Evolutionary conservation across 2,888 invertebrate genomes (phyloP), one percentile per base, ranked within the genome.

Genomic region (Metacarcinus magister): DNA sequence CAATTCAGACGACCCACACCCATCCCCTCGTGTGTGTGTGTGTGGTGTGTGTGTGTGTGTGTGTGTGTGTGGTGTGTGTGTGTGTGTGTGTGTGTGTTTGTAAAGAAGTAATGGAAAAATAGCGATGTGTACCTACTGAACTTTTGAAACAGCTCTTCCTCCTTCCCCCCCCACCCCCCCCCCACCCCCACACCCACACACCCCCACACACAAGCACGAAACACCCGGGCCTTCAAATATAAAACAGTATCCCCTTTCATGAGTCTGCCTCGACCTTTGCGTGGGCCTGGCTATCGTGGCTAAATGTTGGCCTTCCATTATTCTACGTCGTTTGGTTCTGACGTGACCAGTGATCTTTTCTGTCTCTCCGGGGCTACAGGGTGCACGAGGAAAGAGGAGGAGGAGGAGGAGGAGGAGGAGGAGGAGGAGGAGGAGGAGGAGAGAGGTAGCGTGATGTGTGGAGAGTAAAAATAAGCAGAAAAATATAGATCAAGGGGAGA

Each of bases 1-100:
- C 67, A 93, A 93, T 93, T 48, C 23, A 60, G 93, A 60, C 32
- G 60, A 93, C n/a, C 60, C n/a, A 39, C 93, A 5, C 28, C 16
- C 28, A 5, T 23, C 1, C 10, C 32, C 32, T 2, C 82, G 0
- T 82, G 4, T 28, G 7, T 28, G 8, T 8, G 28, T 4, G 28
- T 82, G 28, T 82, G 8, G 19, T 67, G 19, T 67, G 19, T 67
- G 19, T 67, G 19, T 67, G 60, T 67, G 60, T 67, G 60, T 67
- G 60, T 67, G 67, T 67, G 67, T 67, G 19, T 54, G 54, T 54
- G 54, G 54, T 54, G 54, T 54, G 54, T 54, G 54, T 54, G 54
- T 54, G 54, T 54, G 54, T 54, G 54, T 54, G 54, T 54, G 54
- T 54, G 39, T 39, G 39, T 39, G 39, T 39, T 39, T 39, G 39